Percentiles rank a stretch among this genome's conserved stretches.
These are phyloP conservation scores for Pelodytes ibericus DNA, from an alignment of 2,797 vertebrate species.

Conservation along the genomic window DNA sequence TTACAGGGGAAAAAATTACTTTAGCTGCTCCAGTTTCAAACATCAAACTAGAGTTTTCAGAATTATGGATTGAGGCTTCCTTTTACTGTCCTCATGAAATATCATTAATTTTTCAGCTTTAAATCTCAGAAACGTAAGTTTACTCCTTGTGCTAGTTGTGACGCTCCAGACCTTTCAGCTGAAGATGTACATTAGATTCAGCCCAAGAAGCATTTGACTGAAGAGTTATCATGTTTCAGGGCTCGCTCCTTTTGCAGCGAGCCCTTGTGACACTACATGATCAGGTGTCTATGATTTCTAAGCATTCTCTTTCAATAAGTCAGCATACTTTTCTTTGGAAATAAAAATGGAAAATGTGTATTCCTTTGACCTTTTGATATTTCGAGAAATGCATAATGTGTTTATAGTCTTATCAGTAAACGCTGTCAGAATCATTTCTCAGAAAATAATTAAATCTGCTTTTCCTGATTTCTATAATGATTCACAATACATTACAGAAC, in stretches of 20 bases:
- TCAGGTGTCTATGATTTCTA: slow-evolving; percentile 29
- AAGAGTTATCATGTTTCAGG: slow-evolving; percentile 14
- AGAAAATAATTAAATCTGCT: slow-evolving; percentile 37
- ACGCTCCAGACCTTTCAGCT: slow-evolving; percentile 40
- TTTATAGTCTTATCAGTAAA: slow-evolving; percentile 36
- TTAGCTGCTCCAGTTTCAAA: slow-evolving; percentile 65
- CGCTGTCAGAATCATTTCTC: slow-evolving; percentile 31
- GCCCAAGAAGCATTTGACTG: slow-evolving; percentile 25
- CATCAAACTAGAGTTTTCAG: slow-evolving; percentile 63
- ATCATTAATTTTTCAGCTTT: slow-evolving; percentile 62
- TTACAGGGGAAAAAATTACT: slow-evolving; percentile 58
- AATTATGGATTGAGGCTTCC: slow-evolving; percentile 59
- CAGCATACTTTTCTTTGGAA: slow-evolving; percentile 17
- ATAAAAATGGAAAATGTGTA: slow-evolving; percentile 45
- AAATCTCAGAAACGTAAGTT: slow-evolving; percentile 59
- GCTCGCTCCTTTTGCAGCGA: slow-evolving; percentile 26
- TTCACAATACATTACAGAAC: slow-evolving; percentile 20
- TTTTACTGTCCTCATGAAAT: slow-evolving; percentile 60
- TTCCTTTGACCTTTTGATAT: slow-evolving; percentile 52
- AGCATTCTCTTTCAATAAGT: slow-evolving; percentile 34
- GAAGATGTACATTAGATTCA: slow-evolving; percentile 45
- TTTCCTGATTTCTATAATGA: slow-evolving; percentile 31
- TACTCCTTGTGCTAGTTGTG: slow-evolving; percentile 39
- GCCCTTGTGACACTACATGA: slow-evolving; percentile 21
- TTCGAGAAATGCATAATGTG: slow-evolving; percentile 42